Percentiles rank a stretch among this genome's conserved stretches.
Conservation (phyloP, 2,797 vertebrate genomes). For the Oceanodroma leucorhoa region DNA sequence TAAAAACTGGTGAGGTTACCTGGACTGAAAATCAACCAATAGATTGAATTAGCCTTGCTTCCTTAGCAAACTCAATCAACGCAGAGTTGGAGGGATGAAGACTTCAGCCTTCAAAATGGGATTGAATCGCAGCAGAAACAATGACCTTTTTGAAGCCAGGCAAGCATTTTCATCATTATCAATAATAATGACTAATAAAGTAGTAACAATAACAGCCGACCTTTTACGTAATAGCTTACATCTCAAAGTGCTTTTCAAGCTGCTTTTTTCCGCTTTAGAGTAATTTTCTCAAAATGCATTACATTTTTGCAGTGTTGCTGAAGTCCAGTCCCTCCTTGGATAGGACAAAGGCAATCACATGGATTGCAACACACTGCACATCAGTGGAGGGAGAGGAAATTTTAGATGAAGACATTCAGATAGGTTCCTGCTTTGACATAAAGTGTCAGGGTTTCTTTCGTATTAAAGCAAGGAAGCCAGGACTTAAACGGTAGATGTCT, state of each 20-base stretch:
- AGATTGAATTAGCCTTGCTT: background rate
- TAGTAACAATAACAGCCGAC: background rate
- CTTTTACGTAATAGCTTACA: background rate
- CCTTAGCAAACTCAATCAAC: background rate
- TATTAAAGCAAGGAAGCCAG: background rate
- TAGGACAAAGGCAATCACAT: background rate
- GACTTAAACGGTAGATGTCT: background rate
- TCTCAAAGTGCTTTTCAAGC: background rate
- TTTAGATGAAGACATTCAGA: background rate
- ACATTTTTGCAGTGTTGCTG: background rate
- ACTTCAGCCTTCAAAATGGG: background rate
- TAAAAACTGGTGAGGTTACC: background rate
- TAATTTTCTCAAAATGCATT: background rate
- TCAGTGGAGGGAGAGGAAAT: background rate
- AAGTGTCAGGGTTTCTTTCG: background rate
- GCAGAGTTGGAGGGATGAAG: background rate
- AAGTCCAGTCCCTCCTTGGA: background rate
- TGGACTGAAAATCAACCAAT: background rate
- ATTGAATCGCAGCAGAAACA: background rate
- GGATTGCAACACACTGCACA: background rate
- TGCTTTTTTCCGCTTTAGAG: background rate
- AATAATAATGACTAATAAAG: constrained; percentile 30
- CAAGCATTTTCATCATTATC: constrained; percentile 13
- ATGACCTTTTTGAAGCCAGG: background rate
- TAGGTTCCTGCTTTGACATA: background rate